Evolutionary conservation across 2,888 invertebrate genomes (phyloP), one percentile per base, ranked within the genome.

Genomic region (Daptonema setosum): DNA sequence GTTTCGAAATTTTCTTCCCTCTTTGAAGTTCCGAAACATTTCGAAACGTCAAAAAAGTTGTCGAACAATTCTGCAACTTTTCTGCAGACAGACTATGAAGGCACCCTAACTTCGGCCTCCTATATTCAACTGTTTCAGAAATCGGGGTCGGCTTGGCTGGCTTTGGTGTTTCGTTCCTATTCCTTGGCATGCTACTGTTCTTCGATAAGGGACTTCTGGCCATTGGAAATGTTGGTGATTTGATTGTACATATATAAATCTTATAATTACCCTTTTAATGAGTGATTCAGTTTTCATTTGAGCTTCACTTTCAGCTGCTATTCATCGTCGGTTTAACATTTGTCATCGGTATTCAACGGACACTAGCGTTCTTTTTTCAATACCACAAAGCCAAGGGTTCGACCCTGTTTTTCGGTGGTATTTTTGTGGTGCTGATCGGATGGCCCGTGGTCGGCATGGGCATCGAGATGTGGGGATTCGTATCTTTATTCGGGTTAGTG

Each of bases 381-480:
- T 76, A 81, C 62, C 91, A 93, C 72, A 97, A 95, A 78, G 75
- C 85, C 55, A 87, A 84, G 77, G 93, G 86, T 0, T 83, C 87
- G 0, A 74, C 80, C 1, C 82, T 85, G 0, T 93, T 93, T 74
- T 83, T 93, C 68, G 85, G 87, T 20, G 97, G 97, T 1, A 87
- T 97, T 64, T 72, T 82, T 3, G 78, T 93, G 54, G 93, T 99
- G 28, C 77, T 97, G 17, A 71, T 91, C 41, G 95, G 95, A 14
- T 97, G 87, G 83, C 95, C 97, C 0, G 77, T 97, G 63, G 76
- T 93, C 57, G 97, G 97, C 59, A 97, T 99, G 86, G 76, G 87
- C 51, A 78, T 93, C 63, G 97, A 97, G 78, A 81, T 84, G 48
- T 97, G 97, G 75, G 97, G 97, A 62, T 95, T 97, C 73, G 75